A percentile compares a stretch with the other conserved stretches of the same genome.
Conservation (phyloP, 2,888 invertebrate species). For the Gisinianus flammeolus region DNA sequence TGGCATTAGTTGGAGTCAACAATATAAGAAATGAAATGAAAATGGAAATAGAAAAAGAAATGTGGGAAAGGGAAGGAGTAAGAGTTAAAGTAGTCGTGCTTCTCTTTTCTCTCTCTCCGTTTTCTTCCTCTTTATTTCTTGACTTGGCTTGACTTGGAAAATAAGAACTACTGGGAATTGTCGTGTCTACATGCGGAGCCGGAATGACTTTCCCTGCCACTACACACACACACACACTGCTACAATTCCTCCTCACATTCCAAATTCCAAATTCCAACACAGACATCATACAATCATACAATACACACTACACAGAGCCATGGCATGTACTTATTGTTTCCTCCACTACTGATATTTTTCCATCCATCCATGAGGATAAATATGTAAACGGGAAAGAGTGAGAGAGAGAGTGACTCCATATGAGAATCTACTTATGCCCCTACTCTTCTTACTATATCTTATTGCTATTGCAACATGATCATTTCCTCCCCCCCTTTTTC, state of each 20-base stretch:
- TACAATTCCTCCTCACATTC: neutral
- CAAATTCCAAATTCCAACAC: no score
- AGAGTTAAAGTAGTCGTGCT: constrained; percentile 14
- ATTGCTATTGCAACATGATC: constrained; percentile 18
- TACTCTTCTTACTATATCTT: no score
- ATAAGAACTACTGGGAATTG: constrained; percentile 30
- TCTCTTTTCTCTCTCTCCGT: constrained; percentile 1
- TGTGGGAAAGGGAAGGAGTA: neutral
- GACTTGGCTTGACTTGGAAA: constrained; percentile 2
- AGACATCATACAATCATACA: neutral
- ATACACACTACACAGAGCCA: neutral
- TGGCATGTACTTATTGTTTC: neutral
- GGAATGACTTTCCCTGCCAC: neutral
- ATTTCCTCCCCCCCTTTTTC: constrained; percentile 14
- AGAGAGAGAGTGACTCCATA: neutral
- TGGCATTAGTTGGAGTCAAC: no score
- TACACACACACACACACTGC: neutral
- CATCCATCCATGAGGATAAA: neutral
- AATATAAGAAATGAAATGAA: no score
- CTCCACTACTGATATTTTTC: no score
- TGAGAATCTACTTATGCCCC: neutral
- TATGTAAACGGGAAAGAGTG: neutral
- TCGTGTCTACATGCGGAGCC: neutral
- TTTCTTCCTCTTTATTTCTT: constrained; percentile 16
- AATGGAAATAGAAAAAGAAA: no score